Conservation (phyloP, 30 jellyfish, hydroid and myxozoan species). For the Pseudorhiza aurosa region DNA sequence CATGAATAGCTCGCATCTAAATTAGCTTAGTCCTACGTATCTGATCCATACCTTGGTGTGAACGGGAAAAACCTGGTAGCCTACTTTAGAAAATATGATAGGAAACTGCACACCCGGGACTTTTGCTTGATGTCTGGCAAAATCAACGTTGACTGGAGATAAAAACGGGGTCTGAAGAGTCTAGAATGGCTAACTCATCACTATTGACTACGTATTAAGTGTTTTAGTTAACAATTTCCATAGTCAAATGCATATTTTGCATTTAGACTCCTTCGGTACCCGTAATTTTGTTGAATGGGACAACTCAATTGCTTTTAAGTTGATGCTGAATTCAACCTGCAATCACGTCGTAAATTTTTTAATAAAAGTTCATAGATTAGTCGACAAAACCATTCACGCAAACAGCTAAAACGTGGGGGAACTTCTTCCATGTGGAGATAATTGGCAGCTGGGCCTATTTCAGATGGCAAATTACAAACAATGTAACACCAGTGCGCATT, state of each 20-base stretch:
- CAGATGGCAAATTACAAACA: background rate
- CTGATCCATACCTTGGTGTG: too few species aligned
- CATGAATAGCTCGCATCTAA: too few species aligned
- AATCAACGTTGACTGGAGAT: too few species aligned
- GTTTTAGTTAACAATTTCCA: background rate
- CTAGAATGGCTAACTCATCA: background rate
- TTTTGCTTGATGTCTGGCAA: too few species aligned
- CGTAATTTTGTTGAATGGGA: background rate
- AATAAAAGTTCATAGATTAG: background rate
- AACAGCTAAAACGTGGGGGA: background rate
- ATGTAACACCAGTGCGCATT: too few species aligned
- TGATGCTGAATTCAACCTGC: background rate
- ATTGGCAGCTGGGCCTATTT: background rate
- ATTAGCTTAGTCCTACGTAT: too few species aligned
- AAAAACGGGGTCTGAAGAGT: background rate
- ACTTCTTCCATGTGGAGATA: background rate
- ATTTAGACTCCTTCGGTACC: slow-evolving; percentile 14
- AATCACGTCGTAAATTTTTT: background rate
- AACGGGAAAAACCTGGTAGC: too few species aligned
- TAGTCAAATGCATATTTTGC: background rate
- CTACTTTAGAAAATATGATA: too few species aligned
- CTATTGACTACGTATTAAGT: slow-evolving; percentile 15
- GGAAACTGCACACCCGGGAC: too few species aligned
- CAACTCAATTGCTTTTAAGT: background rate
- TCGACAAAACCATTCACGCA: background rate